Evolutionary conservation across 35 echinoderm and acorn worm species (phyloP).

Genomic region (Ophioderma brevispina): DNA sequence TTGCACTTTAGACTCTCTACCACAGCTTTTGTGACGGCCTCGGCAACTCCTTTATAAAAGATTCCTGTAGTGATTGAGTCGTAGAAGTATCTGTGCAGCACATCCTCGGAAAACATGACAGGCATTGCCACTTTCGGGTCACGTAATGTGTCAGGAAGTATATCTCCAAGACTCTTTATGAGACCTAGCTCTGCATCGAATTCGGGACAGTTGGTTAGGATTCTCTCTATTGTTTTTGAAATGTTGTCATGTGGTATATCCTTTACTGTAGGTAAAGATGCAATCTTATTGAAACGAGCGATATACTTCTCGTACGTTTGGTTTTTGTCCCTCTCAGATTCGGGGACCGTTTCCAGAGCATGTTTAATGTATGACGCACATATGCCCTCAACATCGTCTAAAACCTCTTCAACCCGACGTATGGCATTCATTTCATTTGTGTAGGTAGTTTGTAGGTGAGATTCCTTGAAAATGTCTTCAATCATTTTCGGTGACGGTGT

Average conservation of each 20-base stretch:
- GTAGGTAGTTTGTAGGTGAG: slow-evolving; percentile 39
- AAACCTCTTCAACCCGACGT: slow-evolving; percentile 52
- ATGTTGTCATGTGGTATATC: slow-evolving; percentile 72
- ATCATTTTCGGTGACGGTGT: slow-evolving; percentile 59
- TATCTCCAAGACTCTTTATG: slow-evolving; percentile 77
- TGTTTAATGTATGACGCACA: slow-evolving; percentile 83
- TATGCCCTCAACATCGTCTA: slow-evolving; percentile 55
- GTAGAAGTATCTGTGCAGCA: slow-evolving; percentile 81
- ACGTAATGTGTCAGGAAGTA: slow-evolving; percentile 75
- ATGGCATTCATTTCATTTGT: slow-evolving; percentile 64
- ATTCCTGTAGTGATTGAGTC: slow-evolving; percentile 84
- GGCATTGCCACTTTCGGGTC: slow-evolving; percentile 78
- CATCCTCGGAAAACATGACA: slow-evolving; percentile 76
- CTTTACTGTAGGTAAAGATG: not conserved
- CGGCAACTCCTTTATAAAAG: slow-evolving; percentile 79
- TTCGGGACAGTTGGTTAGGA: slow-evolving; percentile 63
- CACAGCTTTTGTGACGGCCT: slow-evolving; percentile 69
- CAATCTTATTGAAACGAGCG: slow-evolving; percentile 43
- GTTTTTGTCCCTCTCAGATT: slow-evolving; percentile 31
- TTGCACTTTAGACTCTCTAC: slow-evolving; percentile 67
- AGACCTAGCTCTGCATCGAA: slow-evolving; percentile 71
- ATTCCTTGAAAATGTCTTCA: slow-evolving; percentile 65
- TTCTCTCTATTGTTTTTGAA: slow-evolving; percentile 53
- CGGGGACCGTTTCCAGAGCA: slow-evolving; percentile 71
- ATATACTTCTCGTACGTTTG: slow-evolving; percentile 37